A percentile compares a stretch with the other conserved stretches of the same genome.
Evolutionary conservation across 2,888 invertebrate species (phyloP).

Genomic region (Beris chalybata): DNA sequence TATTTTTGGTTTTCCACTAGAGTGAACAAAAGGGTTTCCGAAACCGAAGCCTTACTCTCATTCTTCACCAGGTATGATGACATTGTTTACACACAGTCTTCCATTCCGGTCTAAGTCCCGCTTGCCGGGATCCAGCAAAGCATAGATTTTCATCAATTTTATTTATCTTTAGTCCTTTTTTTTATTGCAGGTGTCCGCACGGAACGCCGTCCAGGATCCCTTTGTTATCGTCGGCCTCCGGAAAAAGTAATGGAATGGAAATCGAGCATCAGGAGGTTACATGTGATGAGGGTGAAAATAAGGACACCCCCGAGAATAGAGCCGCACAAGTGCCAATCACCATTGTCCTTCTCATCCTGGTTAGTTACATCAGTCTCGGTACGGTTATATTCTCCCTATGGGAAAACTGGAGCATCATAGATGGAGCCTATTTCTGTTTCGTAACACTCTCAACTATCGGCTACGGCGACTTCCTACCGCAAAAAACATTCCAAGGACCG

Average conservation of each 20-base stretch:
- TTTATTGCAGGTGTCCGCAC: slow-evolving; percentile 58
- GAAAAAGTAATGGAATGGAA: slow-evolving; percentile 33
- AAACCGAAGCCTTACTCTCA: too few relatives aligned
- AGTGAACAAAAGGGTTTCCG: slow-evolving; percentile 3
- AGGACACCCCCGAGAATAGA: slow-evolving; percentile 22
- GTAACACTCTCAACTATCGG: slow-evolving; percentile 82
- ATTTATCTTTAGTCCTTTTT: slow-evolving; percentile 18
- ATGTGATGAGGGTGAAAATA: slow-evolving; percentile 39
- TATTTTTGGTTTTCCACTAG: slow-evolving; percentile 6
- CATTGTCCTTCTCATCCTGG: slow-evolving; percentile 67
- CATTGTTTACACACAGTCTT: not conserved
- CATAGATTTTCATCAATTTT: too few relatives aligned
- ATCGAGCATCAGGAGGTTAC: slow-evolving; percentile 26
- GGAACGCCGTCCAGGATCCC: slow-evolving; percentile 78
- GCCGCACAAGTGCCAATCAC: slow-evolving; percentile 62
- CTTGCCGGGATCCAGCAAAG: too few relatives aligned
- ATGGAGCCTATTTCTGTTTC: slow-evolving; percentile 84
- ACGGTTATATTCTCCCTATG: slow-evolving; percentile 78
- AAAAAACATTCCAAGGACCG: slow-evolving; percentile 55
- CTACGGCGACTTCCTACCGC: slow-evolving; percentile 74
- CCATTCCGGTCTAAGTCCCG: not conserved
- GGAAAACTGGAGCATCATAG: slow-evolving; percentile 79
- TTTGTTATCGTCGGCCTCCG: slow-evolving; percentile 57
- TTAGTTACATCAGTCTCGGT: slow-evolving; percentile 74
- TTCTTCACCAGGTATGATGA: not conserved